A percentile compares a stretch with the other conserved stretches of the same genome.
phyloP scores from a whole-genome alignment of 2,797 vertebrate genomes.

The Acrossocheilus fasciatus region DNA sequence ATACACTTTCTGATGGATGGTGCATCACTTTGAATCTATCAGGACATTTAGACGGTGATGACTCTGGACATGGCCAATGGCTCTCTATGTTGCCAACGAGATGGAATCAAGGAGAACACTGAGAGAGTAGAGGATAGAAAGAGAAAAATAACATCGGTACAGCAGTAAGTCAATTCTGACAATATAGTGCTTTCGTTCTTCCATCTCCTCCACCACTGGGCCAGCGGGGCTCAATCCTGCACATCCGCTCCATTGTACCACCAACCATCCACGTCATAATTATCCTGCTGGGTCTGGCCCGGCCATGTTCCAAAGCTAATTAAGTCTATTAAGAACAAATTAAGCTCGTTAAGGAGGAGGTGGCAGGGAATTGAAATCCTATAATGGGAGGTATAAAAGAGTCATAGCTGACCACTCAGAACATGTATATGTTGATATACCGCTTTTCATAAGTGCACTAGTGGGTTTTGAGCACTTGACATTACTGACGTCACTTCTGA shows the following conservation, averaged over 20 bases:
- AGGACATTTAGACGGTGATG: slow-evolving; percentile 20
- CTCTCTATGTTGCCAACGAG: neutral
- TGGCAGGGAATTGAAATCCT: slow-evolving; percentile 46
- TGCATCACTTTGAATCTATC: slow-evolving; percentile 22
- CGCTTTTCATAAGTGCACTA: slow-evolving; percentile 51
- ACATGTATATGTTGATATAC: slow-evolving; percentile 28
- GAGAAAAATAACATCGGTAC: neutral
- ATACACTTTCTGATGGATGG: slow-evolving; percentile 16
- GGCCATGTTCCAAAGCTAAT: slow-evolving; percentile 64
- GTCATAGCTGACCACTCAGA: slow-evolving; percentile 34
- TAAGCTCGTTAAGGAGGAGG: slow-evolving; percentile 32
- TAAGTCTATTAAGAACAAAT: slow-evolving; percentile 61
- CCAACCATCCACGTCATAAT: slow-evolving; percentile 66
- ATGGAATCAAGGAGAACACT: slow-evolving; percentile 2
- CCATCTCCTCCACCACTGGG: slow-evolving; percentile 41
- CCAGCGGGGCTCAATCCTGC: slow-evolving; percentile 45
- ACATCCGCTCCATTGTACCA: slow-evolving; percentile 58
- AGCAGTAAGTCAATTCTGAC: slow-evolving; percentile 9
- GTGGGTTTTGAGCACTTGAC: slow-evolving; percentile 24
- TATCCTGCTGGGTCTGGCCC: slow-evolving; percentile 63
- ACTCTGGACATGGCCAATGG: slow-evolving; percentile 29
- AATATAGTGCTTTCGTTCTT: neutral
- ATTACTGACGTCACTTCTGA: slow-evolving; percentile 35
- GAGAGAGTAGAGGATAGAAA: neutral
- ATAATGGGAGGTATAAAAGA: slow-evolving; percentile 53